Evolutionary conservation across 2,888 invertebrate genomes (phyloP), one percentile per base, ranked within the genome.

Genomic region (Brachyopa scutellaris): DNA sequence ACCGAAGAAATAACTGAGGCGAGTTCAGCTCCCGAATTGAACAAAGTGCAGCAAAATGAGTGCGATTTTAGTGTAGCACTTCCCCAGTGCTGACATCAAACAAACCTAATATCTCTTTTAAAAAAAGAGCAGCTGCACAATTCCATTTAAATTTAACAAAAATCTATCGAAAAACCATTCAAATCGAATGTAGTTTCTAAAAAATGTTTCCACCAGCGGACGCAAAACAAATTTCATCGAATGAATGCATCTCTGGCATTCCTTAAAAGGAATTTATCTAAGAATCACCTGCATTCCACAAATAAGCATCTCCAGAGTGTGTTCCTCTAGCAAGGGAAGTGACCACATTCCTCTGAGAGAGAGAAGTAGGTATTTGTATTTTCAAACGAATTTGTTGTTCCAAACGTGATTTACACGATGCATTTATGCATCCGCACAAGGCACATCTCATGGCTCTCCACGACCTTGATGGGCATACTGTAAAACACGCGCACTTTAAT

Each of bases 351-450:
- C 62, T 31, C 11, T 2, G 21, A 51, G 26, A 51, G 42, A 15
- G 15, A 19, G 17, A 53, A n/a, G 17, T 29, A 17, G 23, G 9
- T 23, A 23, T 47, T 70, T 59, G 6, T 53, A 40, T 59, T 26
- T 26, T 31, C 49, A 53, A 42, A 42, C n/a, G n/a, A n/a, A 8
- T 53, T 55, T 47, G 9, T 33, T 26, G 26, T 53, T 51, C 55
- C 21, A 55, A 69, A 78, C 70, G 70, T 78, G 70, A 70, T 70
- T 62, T 72, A 51, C 72, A 45, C 53, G 57, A 38, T 36, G 67
- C 61, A 69, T 45, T 55, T 62, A 62, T 69, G 55, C 55, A 69
- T 77, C 70, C 57, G 49, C 33, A 69, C 36, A 66, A 15, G 6
- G n/a, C 15, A 19, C 29, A 64, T 36, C 49, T 38, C 64, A 42